phyloP scores from a whole-genome alignment of 2,113 vertebrate species.

The Heteronetta atricapilla region DNA sequence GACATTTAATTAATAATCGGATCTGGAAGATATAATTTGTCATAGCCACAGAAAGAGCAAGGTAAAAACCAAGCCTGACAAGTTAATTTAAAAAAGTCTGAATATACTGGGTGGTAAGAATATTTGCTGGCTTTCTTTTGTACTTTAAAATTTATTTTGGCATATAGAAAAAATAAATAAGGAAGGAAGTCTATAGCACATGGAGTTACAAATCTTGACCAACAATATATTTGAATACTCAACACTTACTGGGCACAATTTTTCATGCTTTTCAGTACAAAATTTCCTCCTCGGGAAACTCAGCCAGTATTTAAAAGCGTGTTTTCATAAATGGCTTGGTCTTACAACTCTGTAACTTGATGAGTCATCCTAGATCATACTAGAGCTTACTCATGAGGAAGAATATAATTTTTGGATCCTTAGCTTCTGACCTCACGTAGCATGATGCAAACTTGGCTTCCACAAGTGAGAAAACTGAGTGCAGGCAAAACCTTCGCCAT shows the following conservation, averaged over 20 bases:
- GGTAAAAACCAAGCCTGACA: slow-evolving; percentile 20
- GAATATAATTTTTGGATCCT: slow-evolving; percentile 39
- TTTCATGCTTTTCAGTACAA: not conserved
- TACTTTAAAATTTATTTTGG: not conserved
- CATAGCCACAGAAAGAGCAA: not conserved
- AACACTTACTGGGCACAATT: not conserved
- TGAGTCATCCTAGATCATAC: slow-evolving; percentile 45
- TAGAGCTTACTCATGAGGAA: slow-evolving; percentile 52
- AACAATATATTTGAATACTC: not conserved
- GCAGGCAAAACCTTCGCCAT: not conserved
- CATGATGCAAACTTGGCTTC: slow-evolving; percentile 17
- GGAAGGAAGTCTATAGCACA: not conserved
- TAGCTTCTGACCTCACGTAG: slow-evolving; percentile 26
- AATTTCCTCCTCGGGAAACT: not conserved
- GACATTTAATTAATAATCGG: slow-evolving; percentile 36
- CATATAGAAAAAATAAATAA: not conserved
- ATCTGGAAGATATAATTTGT: slow-evolving; percentile 42
- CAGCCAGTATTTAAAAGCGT: not conserved
- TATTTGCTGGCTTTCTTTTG: not conserved
- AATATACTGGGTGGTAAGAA: not conserved
- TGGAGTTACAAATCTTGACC: not conserved
- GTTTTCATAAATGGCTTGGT: slow-evolving; percentile 3
- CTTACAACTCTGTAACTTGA: not conserved
- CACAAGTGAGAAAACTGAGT: not conserved
- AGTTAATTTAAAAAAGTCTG: slow-evolving; percentile 36